A percentile compares a stretch with the other conserved stretches of the same genome.
These are phyloP conservation scores for Epinephelus lanceolatus DNA, from an alignment of 2,113 vertebrate genomes.

Conservation along the genomic window DNA sequence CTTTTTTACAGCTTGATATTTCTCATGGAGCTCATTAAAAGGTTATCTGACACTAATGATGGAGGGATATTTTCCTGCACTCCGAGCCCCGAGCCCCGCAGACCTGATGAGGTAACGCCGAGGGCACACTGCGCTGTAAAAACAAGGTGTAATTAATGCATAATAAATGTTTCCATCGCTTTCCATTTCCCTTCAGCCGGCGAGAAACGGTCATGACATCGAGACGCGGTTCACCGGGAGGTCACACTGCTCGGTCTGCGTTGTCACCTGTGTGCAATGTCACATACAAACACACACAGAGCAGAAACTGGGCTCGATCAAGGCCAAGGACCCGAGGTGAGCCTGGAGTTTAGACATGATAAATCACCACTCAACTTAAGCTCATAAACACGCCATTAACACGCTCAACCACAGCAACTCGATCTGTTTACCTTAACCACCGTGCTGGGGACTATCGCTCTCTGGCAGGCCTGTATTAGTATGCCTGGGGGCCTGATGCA, in stretches of 20 bases:
- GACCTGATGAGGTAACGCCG: constrained; percentile 46
- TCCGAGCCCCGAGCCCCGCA: constrained; percentile 9
- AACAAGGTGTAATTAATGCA: constrained; percentile 29
- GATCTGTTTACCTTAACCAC: constrained; percentile 73
- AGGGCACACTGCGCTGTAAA: constrained; percentile 5
- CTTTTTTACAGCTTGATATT: constrained; percentile 31
- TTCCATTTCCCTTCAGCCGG: constrained; percentile 26
- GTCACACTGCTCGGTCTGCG: constrained; percentile 41
- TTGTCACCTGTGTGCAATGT: constrained; percentile 52
- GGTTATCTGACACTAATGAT: constrained; percentile 54
- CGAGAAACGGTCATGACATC: constrained; percentile 36
- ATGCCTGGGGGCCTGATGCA: constrained; percentile 45
- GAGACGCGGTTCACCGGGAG: constrained; percentile 50
- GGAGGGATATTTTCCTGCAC: constrained; percentile 31
- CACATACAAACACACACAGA: constrained; percentile 19
- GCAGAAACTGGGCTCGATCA: constrained; percentile 25
- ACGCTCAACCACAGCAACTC: constrained; percentile 69
- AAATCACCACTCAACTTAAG: constrained; percentile 78
- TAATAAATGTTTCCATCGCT: constrained; percentile 11
- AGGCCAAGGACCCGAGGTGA: constrained; percentile 43
- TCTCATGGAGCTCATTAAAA: constrained; percentile 54
- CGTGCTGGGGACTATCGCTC: constrained; percentile 41
- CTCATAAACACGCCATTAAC: constrained; percentile 84
- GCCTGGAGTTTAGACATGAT: constrained; percentile 65
- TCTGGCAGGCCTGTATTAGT: constrained; percentile 51